Evolutionary conservation across 2,888 invertebrate genomes (phyloP), one percentile per base, ranked within the genome.

Genomic region (Ophion slaviceki): DNA sequence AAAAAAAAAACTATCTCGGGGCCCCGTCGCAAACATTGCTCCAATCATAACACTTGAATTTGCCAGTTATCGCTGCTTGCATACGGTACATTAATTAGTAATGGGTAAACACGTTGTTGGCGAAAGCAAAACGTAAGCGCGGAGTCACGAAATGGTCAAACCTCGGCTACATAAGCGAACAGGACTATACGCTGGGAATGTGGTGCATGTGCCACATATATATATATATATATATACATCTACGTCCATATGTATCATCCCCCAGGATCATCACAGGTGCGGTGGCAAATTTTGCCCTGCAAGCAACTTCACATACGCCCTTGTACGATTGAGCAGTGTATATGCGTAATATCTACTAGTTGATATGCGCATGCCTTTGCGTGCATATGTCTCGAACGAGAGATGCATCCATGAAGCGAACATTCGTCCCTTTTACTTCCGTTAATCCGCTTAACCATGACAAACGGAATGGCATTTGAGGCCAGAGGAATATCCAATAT

Each of bases 391-490:
- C 67, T 20, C 24, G 8, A 72, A 72, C 14, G 11, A 64, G 80
- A 72, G 53, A 72, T 28, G 47, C 72, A 72, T 53, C 53, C 64
- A 20, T 57, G 53, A 47, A 59, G 45, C 67, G 75, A 28, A 17
- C 45, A 11, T 64, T 70, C 36, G 72, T 72, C 77, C 62, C 80
- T 77, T 47, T 81, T 80, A 76, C 84, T 67, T 77, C 74, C 72
- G 40, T 72, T 74, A 77, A 81, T 85, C 81, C 72, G 86, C 80
- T 83, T 80, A 83, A 68, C 83, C 68, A 45, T 84, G 77, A 84
- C 80, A 84, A 84, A 86, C 45, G 84, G 77, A 84, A 80, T 83
- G 77, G 72, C 84, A 64, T 77, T 81, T 81, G 68, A 81, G 77
- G 67, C 74, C 68, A 68, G 10, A 57, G 36, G 61, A 32, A 70